Base-by-base conservation (phyloP, 2,113 vertebrate genomes). In the Aphelocoma coerulescens region DNA sequence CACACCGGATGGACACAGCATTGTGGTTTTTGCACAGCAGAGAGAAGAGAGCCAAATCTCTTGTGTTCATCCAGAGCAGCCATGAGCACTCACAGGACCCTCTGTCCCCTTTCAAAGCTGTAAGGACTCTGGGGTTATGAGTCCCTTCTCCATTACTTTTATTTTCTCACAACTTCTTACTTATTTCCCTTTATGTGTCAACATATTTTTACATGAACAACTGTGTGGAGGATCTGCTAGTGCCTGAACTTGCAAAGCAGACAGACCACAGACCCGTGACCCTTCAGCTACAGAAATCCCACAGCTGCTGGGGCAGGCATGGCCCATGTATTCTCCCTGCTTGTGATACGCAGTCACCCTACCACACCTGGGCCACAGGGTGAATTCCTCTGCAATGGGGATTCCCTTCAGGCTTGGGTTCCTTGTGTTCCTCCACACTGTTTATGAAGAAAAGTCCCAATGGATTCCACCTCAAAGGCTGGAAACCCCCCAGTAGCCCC, bases 1-100 rank as follows among this genome's bases (percentile, higher is more conserved):
- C 0, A 0, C n/a, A 6, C 37, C 6, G 46, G 41, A 32, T 26
- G 26, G 55, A 73, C 30, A 13, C 2, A 1, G 23, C 0, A 0
- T 27, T 58, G 48, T 15, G n/a, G 49, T 35, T 78, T 35, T 15
- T 28, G 46, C 14, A 9, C 2, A 17, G 76, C 55, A 37, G 44
- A 3, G 3, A 74, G 52, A 5, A 14, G 44, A 22, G 62, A 68
- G 21, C 7, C 54, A 32, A 21, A 76, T 24, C 23, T 28, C 44
- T 52, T 0, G 0, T 16, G 24, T 16, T 69, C 51, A n/a, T 43
- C 41, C 52, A 83, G 37, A 67, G 55, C 2, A 18, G 35, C 46
- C 54, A 21, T 0, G 16, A 94, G 80, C 54, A 63, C 39, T 20
- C 52, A 59, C 3, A 1, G 32, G n/a, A 57, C 22, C 17, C n/a